phyloP scores from a whole-genome alignment of 2,113 vertebrate species.

The Gymnobelideus leadbeateri region DNA sequence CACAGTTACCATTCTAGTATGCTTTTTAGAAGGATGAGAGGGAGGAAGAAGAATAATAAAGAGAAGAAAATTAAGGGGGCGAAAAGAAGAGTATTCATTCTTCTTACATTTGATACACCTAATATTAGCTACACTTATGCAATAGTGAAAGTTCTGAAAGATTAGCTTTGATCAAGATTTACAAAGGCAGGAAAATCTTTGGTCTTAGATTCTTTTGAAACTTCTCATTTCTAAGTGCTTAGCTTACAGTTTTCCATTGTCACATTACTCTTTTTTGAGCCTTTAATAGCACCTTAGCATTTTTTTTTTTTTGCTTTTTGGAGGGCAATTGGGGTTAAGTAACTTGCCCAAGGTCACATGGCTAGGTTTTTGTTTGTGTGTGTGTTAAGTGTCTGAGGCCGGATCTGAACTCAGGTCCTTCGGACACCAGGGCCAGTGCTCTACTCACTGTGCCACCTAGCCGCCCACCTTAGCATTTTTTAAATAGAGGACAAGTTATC shows the following conservation, averaged over 20 bases:
- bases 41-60: not conserved
- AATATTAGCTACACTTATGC: not conserved
- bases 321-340: no score
- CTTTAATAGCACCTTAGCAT: not conserved
- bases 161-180: not conserved
- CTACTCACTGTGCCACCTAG: no score
- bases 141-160: not conserved
- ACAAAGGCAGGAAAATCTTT: not conserved
- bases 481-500: not conserved
- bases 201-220: not conserved
- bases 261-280: not conserved
- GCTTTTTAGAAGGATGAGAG: not conserved
- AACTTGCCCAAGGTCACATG: no score
- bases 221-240: not conserved
- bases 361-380: no score
- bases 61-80: not conserved
- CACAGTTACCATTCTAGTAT: not conserved
- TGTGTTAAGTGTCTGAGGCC: no score
- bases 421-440: no score
- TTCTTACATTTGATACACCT: not conserved
- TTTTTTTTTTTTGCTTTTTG: no score
- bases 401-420: no score
- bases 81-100: not conserved
- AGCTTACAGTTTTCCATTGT: not conserved
- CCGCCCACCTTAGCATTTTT: not conserved